Evolutionary conservation across 2,888 invertebrate species (phyloP), one percentile per base, ranked within the genome.

Genomic region (Diarsia mendica): DNA sequence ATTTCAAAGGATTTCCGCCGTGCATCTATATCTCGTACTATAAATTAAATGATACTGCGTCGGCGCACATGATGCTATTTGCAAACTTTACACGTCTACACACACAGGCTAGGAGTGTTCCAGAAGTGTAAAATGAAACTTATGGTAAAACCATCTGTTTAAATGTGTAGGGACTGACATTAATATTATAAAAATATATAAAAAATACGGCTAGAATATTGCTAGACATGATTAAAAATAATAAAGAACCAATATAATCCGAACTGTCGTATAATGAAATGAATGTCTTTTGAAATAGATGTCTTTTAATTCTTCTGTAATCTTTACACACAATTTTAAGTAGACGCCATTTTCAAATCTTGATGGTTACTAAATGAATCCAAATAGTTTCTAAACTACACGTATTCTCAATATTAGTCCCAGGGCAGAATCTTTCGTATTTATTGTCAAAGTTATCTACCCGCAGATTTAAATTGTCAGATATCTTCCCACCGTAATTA

Each of bases 161-260:
- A 18, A 51, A 49, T 44, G n/a, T 69, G 67, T 79, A 49, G 75
- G 79, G 80, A 79, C 80, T 80, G 80, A 79, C 48, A 79, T 23
- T 46, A 66, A 80, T 75, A 55, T 66, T 53, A 66, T 65, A 65
- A 74, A 51, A 61, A 48, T 15, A 73, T 48, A 67, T 66, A 46
- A 51, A 46, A 51, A 77, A 75, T 74, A 68, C 20, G 23, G 63
- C 55, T 77, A 80, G 71, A 72, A 63, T 71, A 74, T 39, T 72
- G 74, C 77, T 77, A 80, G 76, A 74, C 67, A 53, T 67, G 67
- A 73, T 67, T 63, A 60, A 63, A 68, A 70, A 69, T 73, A 85
- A 72, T 71, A 83, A 80, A 69, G 79, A 80, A 79, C 79, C 79
- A 79, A 79, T 75, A 8, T 80, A 73, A 66, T 66, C 61, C 66